Base-by-base conservation (phyloP, 2,888 invertebrate genomes). In the Eristalis arbustorum region DNA sequence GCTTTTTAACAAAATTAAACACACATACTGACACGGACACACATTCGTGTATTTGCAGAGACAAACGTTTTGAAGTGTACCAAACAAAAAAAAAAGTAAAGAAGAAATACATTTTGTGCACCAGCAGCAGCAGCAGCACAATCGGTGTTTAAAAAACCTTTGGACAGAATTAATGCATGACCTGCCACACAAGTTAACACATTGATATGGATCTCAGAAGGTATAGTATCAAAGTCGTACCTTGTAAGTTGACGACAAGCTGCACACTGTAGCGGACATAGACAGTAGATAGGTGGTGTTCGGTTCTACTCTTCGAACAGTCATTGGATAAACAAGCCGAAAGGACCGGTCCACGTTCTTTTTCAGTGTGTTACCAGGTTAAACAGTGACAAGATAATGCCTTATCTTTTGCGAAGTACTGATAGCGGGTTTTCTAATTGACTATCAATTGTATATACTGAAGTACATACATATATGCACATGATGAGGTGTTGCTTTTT, bases 1-100 rank as follows among this genome's bases (percentile, higher is more conserved):
- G 63, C 67, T 56, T 80, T 80, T 74, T 80, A 68, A 80, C 57
- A 80, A 68, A 80, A 68, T 62, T 37, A 73, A 73, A 64, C 31
- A 31, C 18, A 62, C 31, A 62, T 31, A 31, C 28, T 28, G 49
- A 49, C 49, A 49, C 37, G n/a, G n/a, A 37, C 13, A 64, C 2
- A 37, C 37, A 28, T 37, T 64, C 22, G 63, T 64, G 63, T 64
- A 63, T 34, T 49, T 49, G 49, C 49, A 18, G 49, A 49, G 49
- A 1, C 49, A 18, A 49, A 5, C 18, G 18, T n/a, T 49, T 49
- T 3, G 49, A 18, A 18, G 49, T 18, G 49, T 49, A 8, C 8
- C n/a, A n/a, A n/a, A n/a, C n/a, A n/a, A n/a, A n/a, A n/a, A n/a
- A n/a, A n/a, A n/a, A n/a, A n/a, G n/a, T n/a, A 18, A 10, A 49